phyloP scores from a whole-genome alignment of 2,797 vertebrate genomes.

The Columba guinea region DNA sequence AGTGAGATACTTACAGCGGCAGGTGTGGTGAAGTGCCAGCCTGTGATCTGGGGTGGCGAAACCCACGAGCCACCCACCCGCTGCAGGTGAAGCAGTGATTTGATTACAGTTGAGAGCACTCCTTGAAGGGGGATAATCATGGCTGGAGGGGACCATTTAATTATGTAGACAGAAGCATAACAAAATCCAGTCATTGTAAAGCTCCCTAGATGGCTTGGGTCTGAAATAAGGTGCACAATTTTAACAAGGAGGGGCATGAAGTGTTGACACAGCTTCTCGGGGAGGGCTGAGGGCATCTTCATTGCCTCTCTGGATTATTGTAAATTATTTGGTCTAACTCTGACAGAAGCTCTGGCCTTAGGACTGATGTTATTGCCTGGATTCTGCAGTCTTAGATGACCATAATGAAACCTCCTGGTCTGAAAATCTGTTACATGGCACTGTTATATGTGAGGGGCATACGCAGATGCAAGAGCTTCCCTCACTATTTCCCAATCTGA shows the following conservation, averaged over 20 bases:
- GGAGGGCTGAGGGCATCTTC: neutral
- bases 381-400: neutral
- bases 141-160: neutral
- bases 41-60: neutral
- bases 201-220: neutral
- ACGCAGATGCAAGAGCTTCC: neutral
- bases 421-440: neutral
- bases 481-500: neutral
- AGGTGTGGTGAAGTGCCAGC: neutral
- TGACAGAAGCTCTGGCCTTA: neutral
- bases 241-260: neutral
- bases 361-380: neutral
- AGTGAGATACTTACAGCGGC: neutral
- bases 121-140: neutral
- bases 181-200: neutral
- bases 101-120: neutral
- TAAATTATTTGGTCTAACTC: neutral
- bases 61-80: rapidly evolving
- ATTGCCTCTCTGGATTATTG: neutral
- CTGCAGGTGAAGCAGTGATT: neutral
- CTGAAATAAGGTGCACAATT: neutral
- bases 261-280: neutral
- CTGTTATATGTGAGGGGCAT: rapidly evolving
- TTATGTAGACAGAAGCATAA: neutral
- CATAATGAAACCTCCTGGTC: neutral